Evolutionary conservation across 2,113 vertebrate species (phyloP).

Genomic region (Helogale parvula): DNA sequence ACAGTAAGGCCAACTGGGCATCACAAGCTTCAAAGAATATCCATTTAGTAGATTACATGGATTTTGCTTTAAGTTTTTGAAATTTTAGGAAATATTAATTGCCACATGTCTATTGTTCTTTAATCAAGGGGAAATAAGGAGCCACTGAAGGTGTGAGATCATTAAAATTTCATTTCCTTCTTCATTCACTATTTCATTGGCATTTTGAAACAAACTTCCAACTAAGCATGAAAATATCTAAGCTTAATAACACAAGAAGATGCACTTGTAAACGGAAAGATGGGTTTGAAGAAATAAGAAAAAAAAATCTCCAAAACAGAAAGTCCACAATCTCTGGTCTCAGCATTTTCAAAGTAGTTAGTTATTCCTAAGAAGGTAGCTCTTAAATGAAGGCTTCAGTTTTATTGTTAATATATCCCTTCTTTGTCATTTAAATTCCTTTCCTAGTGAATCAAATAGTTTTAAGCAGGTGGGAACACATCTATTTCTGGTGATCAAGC

Average conservation of each 20-base stretch:
- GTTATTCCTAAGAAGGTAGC: constrained; percentile 32
- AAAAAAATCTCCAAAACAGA: not conserved
- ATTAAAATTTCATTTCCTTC: not conserved
- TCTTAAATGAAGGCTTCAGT: constrained; percentile 13
- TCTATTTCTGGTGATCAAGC: constrained; percentile 54
- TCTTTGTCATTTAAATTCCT: constrained; percentile 30
- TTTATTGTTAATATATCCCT: constrained; percentile 7
- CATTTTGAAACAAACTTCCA: not conserved
- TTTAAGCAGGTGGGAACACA: constrained; percentile 15
- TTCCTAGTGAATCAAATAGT: not conserved
- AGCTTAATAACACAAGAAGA: not conserved
- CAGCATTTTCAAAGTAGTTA: not conserved
- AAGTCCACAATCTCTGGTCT: not conserved
- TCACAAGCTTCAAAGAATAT: not conserved
- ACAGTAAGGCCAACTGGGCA: not conserved
- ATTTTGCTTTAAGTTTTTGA: not conserved
- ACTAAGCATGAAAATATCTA: not conserved
- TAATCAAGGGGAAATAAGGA: not conserved
- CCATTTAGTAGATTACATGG: not conserved
- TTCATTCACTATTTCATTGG: not conserved
- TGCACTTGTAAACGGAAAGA: not conserved
- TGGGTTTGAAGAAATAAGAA: not conserved
- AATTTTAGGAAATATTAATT: not conserved
- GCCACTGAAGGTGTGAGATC: not conserved
- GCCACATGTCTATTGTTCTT: not conserved